Conservation (phyloP, 23 tunicate genomes). For the Ascidia mentula region DNA sequence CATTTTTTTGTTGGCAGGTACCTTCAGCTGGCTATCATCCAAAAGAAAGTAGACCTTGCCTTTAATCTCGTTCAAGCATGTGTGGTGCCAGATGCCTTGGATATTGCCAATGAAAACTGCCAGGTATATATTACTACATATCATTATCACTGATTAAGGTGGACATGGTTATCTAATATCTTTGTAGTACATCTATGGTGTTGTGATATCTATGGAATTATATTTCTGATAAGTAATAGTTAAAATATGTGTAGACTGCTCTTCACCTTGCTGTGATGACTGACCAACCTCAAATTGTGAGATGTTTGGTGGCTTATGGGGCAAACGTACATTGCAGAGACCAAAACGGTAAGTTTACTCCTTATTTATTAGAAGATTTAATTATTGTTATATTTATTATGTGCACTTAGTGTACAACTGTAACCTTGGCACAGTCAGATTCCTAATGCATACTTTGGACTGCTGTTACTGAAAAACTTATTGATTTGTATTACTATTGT, state of each 20-base stretch:
- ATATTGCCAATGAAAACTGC: conserved; percentile 26
- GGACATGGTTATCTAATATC: too few relatives aligned
- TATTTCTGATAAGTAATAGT: too few relatives aligned
- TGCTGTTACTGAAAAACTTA: too few relatives aligned
- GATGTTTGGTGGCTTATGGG: conserved; percentile 74
- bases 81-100: conserved; percentile 31
- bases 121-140: conserved; percentile 11
- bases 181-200: too few relatives aligned
- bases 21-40: conserved; percentile 69
- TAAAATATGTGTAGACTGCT: conserved; percentile 40
- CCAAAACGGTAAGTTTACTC: conserved; percentile 19
- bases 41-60: conserved; percentile 43
- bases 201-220: too few relatives aligned
- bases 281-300: conserved; percentile 59
- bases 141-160: neutral
- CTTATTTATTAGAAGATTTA: neutral
- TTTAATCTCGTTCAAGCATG: conserved; percentile 56
- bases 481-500: neutral
- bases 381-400: too few relatives aligned
- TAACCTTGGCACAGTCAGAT: too few relatives aligned
- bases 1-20: neutral
- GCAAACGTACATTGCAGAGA: conserved; percentile 52
- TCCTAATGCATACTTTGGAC: too few relatives aligned
- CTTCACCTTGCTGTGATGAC: conserved; percentile 70
- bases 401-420: too few relatives aligned